These are phyloP conservation scores for Erebia ligea DNA, from an alignment of 2,888 invertebrate species.

Conservation along the genomic window DNA sequence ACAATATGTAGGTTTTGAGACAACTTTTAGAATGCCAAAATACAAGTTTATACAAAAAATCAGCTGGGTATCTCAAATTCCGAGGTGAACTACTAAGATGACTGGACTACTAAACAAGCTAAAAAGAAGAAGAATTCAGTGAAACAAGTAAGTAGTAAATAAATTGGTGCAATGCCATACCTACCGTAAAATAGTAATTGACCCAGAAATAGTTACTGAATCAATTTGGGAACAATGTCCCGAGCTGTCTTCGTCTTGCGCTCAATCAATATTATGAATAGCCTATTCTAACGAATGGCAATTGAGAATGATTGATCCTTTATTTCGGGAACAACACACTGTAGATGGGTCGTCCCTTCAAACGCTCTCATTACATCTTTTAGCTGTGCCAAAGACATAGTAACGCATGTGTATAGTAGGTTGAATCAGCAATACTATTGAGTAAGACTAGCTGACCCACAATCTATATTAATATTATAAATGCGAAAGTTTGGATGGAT, in stretches of 20 bases:
- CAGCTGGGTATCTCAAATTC: too few relatives aligned
- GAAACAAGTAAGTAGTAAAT: too few relatives aligned
- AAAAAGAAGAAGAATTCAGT: too few relatives aligned
- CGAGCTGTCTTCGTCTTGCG: slow-evolving; percentile 26
- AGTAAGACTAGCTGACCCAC: not conserved
- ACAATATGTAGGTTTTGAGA: too few relatives aligned
- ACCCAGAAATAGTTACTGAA: slow-evolving; percentile 4
- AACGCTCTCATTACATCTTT: slow-evolving; percentile 24
- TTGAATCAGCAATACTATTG: not conserved
- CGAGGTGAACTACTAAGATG: too few relatives aligned
- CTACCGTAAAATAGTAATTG: not conserved
- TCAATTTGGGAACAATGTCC: slow-evolving; percentile 28
- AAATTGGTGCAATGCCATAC: not conserved
- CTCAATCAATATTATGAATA: slow-evolving; percentile 40
- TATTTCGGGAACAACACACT: slow-evolving; percentile 38
- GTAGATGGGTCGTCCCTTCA: slow-evolving; percentile 18
- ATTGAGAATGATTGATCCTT: slow-evolving; percentile 40
- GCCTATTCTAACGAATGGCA: slow-evolving; percentile 38
- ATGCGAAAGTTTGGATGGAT: too few relatives aligned
- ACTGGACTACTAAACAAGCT: too few relatives aligned
- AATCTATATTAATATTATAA: too few relatives aligned
- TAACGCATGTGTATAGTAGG: slow-evolving; percentile 1
- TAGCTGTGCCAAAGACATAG: not conserved
- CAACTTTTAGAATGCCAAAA: too few relatives aligned
- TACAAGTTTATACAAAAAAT: too few relatives aligned